phyloP scores from a whole-genome alignment of 92 coral and sea anemone species.

The Ricordea florida region DNA sequence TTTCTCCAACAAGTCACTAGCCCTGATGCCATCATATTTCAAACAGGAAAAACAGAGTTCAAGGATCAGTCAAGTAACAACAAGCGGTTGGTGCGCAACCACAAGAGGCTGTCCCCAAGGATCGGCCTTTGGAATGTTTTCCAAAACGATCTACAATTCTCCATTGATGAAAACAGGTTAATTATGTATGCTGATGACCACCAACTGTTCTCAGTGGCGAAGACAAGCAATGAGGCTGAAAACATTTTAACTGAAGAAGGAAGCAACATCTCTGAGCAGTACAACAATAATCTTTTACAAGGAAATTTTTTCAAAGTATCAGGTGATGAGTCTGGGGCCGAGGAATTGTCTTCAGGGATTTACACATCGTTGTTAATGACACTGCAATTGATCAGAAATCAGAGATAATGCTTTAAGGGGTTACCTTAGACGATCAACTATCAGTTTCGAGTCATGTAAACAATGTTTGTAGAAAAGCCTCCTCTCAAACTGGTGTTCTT shows the following conservation, averaged over 20 bases:
- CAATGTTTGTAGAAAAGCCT: too few relatives aligned
- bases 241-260: background rate
- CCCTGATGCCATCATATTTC: conserved; percentile 14
- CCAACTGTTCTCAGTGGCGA: background rate
- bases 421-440: too few relatives aligned
- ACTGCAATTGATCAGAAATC: too few relatives aligned
- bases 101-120: conserved; percentile 36
- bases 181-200: conserved; percentile 3
- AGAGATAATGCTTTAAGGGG: too few relatives aligned
- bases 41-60: conserved; percentile 26
- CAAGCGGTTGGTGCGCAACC: conserved; percentile 7
- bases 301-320: conserved; percentile 8
- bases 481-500: too few relatives aligned
- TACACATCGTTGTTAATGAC: background rate
- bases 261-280: conserved; percentile 2
- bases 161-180: conserved; percentile 1
- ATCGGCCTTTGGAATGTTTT: background rate
- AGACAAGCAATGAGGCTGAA: too few relatives aligned
- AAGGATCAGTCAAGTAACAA: background rate
- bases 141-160: background rate
- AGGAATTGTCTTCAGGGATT: background rate
- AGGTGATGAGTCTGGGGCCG: background rate
- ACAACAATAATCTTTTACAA: background rate
- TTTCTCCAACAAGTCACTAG: conserved; percentile 9
- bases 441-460: too few relatives aligned